Conservation (phyloP, 2,888 invertebrate species). For the Volucella inanis region DNA sequence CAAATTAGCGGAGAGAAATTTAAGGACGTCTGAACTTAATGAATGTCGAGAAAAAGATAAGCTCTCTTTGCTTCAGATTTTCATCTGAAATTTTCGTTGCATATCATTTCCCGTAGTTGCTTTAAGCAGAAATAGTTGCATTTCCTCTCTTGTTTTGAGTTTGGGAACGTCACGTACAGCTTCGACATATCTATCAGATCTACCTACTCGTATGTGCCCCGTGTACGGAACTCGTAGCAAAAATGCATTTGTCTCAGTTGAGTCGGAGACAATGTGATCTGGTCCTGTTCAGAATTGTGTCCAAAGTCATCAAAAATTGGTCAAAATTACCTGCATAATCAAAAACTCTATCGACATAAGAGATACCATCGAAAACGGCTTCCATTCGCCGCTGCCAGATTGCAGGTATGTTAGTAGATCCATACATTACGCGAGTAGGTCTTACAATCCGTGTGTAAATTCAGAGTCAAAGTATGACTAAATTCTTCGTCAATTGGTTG, state of each 20-base stretch:
- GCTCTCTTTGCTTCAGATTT: too few relatives aligned
- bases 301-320: conserved; percentile 10
- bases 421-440: conserved; percentile 37
- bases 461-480: conserved; percentile 11
- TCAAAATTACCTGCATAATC: conserved; percentile 34
- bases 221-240: conserved; percentile 37
- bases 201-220: conserved; percentile 41
- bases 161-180: conserved; percentile 1
- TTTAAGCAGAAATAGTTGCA: conserved; percentile 55
- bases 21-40: too few relatives aligned
- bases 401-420: conserved; percentile 31
- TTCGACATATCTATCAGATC: conserved; percentile 39
- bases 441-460: neutral
- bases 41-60: too few relatives aligned
- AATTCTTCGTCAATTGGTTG: conserved; percentile 57
- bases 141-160: conserved; percentile 26
- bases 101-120: too few relatives aligned
- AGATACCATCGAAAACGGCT: conserved; percentile 18
- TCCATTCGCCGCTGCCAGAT: neutral
- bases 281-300: neutral
- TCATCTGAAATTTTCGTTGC: too few relatives aligned
- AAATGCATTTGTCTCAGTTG: conserved; percentile 27
- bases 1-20: too few relatives aligned
- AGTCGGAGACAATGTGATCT: conserved; percentile 17
- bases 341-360: conserved; percentile 19